phyloP scores from a whole-genome alignment of 2,797 vertebrate species.

The Spinibarbus caldwelli region DNA sequence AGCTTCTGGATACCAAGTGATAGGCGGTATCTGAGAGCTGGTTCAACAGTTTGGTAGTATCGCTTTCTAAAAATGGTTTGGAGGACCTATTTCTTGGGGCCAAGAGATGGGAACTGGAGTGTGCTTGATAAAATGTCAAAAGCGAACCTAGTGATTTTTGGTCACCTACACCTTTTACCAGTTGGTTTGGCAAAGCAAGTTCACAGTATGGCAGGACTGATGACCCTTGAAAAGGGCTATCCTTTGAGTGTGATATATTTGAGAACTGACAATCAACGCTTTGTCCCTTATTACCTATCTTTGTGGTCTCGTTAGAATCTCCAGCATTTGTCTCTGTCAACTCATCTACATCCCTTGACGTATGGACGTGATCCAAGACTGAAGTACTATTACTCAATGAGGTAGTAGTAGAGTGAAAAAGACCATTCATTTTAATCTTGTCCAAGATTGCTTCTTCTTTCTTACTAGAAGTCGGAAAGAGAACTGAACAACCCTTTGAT shows the following conservation, averaged over 20 bases:
- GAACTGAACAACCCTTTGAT: slow-evolving; percentile 6
- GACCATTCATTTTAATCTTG: neutral
- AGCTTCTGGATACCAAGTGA: slow-evolving; percentile 41
- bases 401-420: slow-evolving; percentile 29
- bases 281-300: neutral
- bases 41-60: slow-evolving; percentile 46
- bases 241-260: slow-evolving; percentile 12
- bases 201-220: slow-evolving; percentile 38
- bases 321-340: neutral
- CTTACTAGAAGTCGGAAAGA: slow-evolving; percentile 10
- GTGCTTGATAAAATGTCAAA: slow-evolving; percentile 31
- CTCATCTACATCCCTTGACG: neutral
- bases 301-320: neutral
- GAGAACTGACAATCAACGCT: neutral
- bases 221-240: slow-evolving; percentile 7
- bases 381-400: slow-evolving; percentile 32
- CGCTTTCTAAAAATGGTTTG: slow-evolving; percentile 28
- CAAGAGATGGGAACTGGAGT: slow-evolving; percentile 3
- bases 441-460: neutral
- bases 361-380: slow-evolving; percentile 17
- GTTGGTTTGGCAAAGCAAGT: slow-evolving; percentile 36
- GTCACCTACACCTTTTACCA: slow-evolving; percentile 15
- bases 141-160: slow-evolving; percentile 13
- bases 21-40: slow-evolving; percentile 59
- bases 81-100: slow-evolving; percentile 41